Evolutionary conservation across 2,888 invertebrate species (phyloP), one percentile per base, ranked within the genome.

Genomic region (Acanthoscelides obtectus): DNA sequence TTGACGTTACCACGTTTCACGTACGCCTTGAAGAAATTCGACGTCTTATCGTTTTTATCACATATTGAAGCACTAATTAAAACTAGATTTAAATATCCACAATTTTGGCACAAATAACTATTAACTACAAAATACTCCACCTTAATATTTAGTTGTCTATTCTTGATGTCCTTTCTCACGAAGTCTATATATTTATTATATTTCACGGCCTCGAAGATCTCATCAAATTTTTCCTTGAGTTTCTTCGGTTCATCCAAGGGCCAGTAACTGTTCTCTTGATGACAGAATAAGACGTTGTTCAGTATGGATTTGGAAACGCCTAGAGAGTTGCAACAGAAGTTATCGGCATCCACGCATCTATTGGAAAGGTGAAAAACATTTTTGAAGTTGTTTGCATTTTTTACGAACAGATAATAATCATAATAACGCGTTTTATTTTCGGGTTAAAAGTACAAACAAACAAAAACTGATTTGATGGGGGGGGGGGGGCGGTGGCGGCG

Each of bases 181-280:
- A 12, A 12, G 1, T 45, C 45, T 45, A 45, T 45, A 45, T 45
- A 45, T 45, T 45, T 21, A 68, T 68, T 27, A 22, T 66, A 98
- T 81, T 93, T 93, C 0, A 93, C 93, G 0, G 97, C 94, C 80
- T 98, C 97, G 87, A 99, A 99, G 78, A 99, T 99, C 75, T 95
- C 96, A 89, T 99, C 99, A 88, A 99, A 99, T 78, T 94, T 93
- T 77, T 94, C 93, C 83, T 99, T 99, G 0, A 99, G 89, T 79
- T 94, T 93, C 83, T 96, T 95, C 0, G 94, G 94, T 84, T 98
- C 97, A 82, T 97, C 95, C 71, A 99, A 86, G 0, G 99, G 99
- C 97, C 99, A 99, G 81, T 92, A 92, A 0, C 97, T 93, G 77
- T 99, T 97, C 85, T 99, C 99, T 89, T 99, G 99, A 84, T 99